Evolutionary conservation across 2,888 invertebrate species (phyloP).

Genomic region (Heliconius ethilla): DNA sequence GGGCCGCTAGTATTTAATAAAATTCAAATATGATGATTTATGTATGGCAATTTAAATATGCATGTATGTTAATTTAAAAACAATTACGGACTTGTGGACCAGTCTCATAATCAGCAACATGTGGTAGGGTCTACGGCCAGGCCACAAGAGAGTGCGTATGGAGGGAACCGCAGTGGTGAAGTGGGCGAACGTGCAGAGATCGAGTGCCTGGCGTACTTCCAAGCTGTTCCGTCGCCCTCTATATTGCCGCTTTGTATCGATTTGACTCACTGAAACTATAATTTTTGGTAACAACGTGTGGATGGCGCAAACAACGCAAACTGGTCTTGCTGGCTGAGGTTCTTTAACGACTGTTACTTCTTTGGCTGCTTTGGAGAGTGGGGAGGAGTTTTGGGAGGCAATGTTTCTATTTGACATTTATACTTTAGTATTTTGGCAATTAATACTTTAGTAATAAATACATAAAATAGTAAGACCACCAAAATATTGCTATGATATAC

Average conservation of each 20-base stretch:
- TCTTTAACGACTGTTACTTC: conserved; percentile 31
- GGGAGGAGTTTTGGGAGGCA: conserved; percentile 11
- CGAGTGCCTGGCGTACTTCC: conserved; percentile 69
- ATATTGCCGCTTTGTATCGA: conserved; percentile 70
- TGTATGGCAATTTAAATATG: conserved; percentile 7
- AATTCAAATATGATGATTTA: conserved; percentile 2
- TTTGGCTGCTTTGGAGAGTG: conserved; percentile 22
- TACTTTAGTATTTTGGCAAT: not conserved
- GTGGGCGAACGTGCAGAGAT: conserved; percentile 53
- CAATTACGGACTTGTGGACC: not conserved
- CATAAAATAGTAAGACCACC: not conserved
- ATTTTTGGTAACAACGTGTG: conserved; percentile 46
- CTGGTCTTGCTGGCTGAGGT: conserved; percentile 33
- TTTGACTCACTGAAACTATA: conserved; percentile 68
- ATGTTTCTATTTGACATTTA: not conserved
- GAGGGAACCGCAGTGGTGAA: conserved; percentile 45
- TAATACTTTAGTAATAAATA: not conserved
- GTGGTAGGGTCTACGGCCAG: conserved; percentile 38
- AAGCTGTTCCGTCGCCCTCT: conserved; percentile 58
- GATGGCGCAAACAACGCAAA: conserved; percentile 42
- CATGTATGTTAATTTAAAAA: conserved; percentile 3
- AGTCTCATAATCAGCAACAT: conserved; percentile 34
- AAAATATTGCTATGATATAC: not conserved
- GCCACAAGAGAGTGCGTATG: conserved; percentile 34
- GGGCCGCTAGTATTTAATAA: too few species aligned